Base-by-base conservation (phyloP, 53 echinoderm and acorn worm species). In the Zoroaster sp. region DNA sequence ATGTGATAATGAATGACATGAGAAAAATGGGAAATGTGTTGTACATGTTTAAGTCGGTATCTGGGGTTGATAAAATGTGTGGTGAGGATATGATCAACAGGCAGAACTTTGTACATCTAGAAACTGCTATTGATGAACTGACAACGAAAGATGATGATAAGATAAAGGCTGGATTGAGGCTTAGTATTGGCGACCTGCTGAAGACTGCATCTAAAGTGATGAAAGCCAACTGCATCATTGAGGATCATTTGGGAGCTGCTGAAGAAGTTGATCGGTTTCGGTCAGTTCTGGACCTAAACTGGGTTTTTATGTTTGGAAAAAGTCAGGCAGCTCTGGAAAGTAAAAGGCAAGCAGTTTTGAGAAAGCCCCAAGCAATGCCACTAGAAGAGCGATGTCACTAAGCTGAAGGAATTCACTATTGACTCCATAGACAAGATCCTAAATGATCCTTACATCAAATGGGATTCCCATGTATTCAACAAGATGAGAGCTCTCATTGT, bases 361-460 rank as follows among this genome's bases (percentile, higher is more conserved):
- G 83, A 42, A 82, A 63, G 35, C 83, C 86, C 23, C 69, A 69
- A 3, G 12, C 20, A 21, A 86, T 86, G 72, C 86, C 86, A 3
- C 42, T 72, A 0, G 86, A 86, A 86, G 47, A 49, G 3, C n/a
- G 86, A 86, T 44, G 33, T 86, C 15, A 44, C 5, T 10, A 43
- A 42, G 21, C 18, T 86, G 35, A 47, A 49, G 47, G 45, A 86
- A 5, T 86, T 40, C 72, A 86, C 70, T 21, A 20, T 86, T 21
- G 69, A 35, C 4, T 72, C 72, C 4, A 35, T 86, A 42, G 31
- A 36, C 20, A 28, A 86, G 1, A 86, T 70, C 51, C 18, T 86
- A 17, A 65, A 68, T 83, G 83, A 83, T 37, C 11, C 63, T 35
- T 83, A 83, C 32, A n/a, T 67, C 31, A 40, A 12, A 5, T 67